Conservation (phyloP, 1,140 invertebrate species). For the Drosophila seguyi region DNA sequence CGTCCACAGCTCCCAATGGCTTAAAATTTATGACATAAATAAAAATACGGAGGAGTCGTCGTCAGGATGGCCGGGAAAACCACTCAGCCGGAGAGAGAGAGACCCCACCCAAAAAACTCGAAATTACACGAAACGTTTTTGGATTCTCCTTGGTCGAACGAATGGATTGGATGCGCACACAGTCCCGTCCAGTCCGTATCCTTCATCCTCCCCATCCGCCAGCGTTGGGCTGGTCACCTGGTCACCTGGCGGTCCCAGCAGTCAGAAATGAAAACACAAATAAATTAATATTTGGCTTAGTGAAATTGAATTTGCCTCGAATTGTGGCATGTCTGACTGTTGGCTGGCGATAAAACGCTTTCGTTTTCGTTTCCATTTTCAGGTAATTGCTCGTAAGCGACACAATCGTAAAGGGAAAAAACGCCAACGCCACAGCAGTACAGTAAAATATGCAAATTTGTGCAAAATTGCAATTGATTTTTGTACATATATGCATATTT, state of each 20-base stretch:
- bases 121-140: conserved; percentile 61
- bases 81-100: conserved; percentile 6
- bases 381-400: conserved; percentile 82
- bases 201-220: conserved; percentile 20
- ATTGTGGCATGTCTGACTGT: conserved; percentile 68
- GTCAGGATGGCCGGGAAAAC: conserved; percentile 32
- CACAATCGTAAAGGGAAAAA: conserved; percentile 74
- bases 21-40: conserved; percentile 84
- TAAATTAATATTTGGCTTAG: conserved; percentile 84
- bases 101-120: conserved; percentile 33
- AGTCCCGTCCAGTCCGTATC: conserved; percentile 23
- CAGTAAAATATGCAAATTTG: conserved; percentile 25
- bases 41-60: conserved; percentile 62
- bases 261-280: conserved; percentile 80
- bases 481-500: conserved; percentile 1
- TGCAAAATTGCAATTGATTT: conserved; percentile 37
- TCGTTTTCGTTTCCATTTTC: conserved; percentile 68
- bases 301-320: conserved; percentile 81
- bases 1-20: conserved; percentile 79
- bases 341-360: conserved; percentile 78
- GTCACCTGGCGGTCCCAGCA: conserved; percentile 66
- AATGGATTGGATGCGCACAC: conserved; percentile 69
- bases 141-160: conserved; percentile 46
- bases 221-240: conserved; percentile 37
- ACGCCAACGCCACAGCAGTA: conserved; percentile 2